These are phyloP conservation scores for Cuniculus paca DNA, from an alignment of 2,797 vertebrate species.

Conservation along the genomic window DNA sequence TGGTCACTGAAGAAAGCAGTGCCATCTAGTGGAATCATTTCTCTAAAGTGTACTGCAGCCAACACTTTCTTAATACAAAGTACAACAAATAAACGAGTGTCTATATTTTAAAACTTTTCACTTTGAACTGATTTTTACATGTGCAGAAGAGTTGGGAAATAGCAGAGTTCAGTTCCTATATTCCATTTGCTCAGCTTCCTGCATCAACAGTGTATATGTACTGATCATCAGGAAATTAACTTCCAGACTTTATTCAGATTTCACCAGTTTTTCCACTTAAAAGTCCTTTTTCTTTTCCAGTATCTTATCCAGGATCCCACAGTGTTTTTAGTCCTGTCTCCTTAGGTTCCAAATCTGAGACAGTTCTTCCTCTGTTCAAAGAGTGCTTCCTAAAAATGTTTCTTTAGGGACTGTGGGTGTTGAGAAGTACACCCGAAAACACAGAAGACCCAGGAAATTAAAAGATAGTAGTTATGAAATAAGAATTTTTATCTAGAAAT, in stretches of 20 bases:
- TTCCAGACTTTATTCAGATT: conserved; percentile 4
- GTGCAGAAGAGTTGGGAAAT: conserved; percentile 51
- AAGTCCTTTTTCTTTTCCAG: conserved; percentile 23
- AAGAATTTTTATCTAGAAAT: conserved; percentile 52
- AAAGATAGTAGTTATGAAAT: conserved; percentile 6
- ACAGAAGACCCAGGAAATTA: conserved; percentile 12
- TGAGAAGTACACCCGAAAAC: conserved; percentile 51
- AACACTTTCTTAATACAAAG: background rate
- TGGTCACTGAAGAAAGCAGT: conserved; percentile 52
- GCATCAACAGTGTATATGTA: background rate
- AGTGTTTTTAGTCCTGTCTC: conserved; percentile 62
- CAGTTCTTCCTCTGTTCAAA: conserved; percentile 58
- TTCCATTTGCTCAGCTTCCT: background rate
- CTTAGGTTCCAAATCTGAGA: conserved; percentile 53
- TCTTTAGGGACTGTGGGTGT: conserved; percentile 37
- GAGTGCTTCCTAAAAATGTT: conserved; percentile 55
- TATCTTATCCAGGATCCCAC: conserved; percentile 40
- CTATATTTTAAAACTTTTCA: background rate
- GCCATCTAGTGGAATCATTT: conserved; percentile 78
- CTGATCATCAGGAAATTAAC: conserved; percentile 40
- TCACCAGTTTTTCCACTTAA: conserved; percentile 44
- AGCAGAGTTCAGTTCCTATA: background rate
- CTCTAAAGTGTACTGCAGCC: background rate
- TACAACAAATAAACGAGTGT: background rate
- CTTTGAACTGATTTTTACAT: conserved; percentile 53